Base-by-base conservation (phyloP, 2,797 vertebrate species). In the Basileuterus tristriatus region DNA sequence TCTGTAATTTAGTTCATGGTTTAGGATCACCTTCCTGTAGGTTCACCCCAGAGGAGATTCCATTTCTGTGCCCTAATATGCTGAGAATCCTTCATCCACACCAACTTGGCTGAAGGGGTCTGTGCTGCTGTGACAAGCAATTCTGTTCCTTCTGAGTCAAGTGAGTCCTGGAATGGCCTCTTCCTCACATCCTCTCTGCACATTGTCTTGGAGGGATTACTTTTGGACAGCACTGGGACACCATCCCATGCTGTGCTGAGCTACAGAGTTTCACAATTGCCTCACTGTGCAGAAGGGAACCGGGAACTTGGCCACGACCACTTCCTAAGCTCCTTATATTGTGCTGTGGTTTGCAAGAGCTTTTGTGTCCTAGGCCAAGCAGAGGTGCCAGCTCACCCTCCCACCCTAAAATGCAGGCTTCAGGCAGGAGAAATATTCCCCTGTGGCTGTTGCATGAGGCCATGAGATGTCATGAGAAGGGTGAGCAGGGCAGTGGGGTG, bases 191-290 rank as follows among this genome's bases (percentile, higher is more conserved):
- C n/a, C 34, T 80, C 85, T 89, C 74, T 69, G 82, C 49, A 63
- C 62, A 81, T 76, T 83, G 59, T 80, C 81, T 67, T 50, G 58
- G 77, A 93, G 39, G 29, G 53, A 77, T 52, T 68, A 32, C 79
- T 92, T 87, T 69, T 76, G 68, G 56, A 70, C 41, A 62, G 27
- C 65, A 58, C 81, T 53, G 8, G 4, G 78, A 83, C 83, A 90
- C 68, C 53, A 83, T 83, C 71, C 41, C 81, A 60, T 93, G 90
- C 90, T 90, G 41, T 74, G 77, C 83, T 80, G 80, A 60, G 59
- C 78, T 87, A 47, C n/a, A 60, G 47, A 55, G 44, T 95, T 96
- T 95, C 86, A 89, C 83, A 95, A 89, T 75, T 72, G 44, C 75
- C 22, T 89, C 55, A 87, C 80, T 94, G 86, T 89, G 67, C 63